A percentile compares a stretch with the other conserved stretches of the same genome.
These are phyloP conservation scores for Stigmatopora argus DNA, from an alignment of 2,113 vertebrate species.

Conservation along the genomic window DNA sequence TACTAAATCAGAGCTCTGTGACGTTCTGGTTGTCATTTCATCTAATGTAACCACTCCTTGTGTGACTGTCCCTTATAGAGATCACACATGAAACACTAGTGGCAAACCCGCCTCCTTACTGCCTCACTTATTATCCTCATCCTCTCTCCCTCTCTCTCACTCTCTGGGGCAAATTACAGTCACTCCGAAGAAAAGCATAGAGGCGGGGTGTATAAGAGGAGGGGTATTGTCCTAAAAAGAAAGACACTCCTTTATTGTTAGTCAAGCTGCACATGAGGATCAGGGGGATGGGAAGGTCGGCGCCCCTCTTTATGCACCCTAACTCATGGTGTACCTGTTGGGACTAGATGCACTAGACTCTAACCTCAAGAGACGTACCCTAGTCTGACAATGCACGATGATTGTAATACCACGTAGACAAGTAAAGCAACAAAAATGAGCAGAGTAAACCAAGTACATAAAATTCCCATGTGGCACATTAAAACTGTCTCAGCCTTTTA, in stretches of 20 bases:
- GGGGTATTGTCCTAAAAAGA: slow-evolving; percentile 46
- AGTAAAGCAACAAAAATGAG: too few species aligned
- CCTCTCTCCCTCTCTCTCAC: slow-evolving; percentile 3
- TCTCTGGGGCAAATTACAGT: slow-evolving; percentile 20
- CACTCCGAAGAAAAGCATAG: slow-evolving; percentile 23
- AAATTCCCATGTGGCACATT: too few species aligned
- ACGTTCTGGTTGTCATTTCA: slow-evolving; percentile 22
- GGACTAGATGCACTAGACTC: slow-evolving; percentile 30
- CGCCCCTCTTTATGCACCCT: slow-evolving; percentile 44
- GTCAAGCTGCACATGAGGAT: slow-evolving; percentile 37
- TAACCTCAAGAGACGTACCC: not conserved
- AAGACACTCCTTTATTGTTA: slow-evolving; percentile 52
- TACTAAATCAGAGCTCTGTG: not conserved
- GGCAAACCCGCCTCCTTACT: slow-evolving; percentile 31
- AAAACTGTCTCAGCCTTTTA: too few species aligned
- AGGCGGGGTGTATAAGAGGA: slow-evolving; percentile 8
- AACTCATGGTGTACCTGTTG: slow-evolving; percentile 46
- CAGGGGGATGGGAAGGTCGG: slow-evolving; percentile 28
- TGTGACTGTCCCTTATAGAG: not conserved
- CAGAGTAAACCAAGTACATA: too few species aligned
- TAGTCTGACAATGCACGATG: not conserved
- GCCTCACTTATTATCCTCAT: slow-evolving; percentile 30
- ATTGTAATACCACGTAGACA: too few species aligned
- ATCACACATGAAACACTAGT: slow-evolving; percentile 33
- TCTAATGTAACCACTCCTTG: not conserved